phyloP scores from a whole-genome alignment of 2,888 invertebrate genomes.

The Apamea crenata region DNA sequence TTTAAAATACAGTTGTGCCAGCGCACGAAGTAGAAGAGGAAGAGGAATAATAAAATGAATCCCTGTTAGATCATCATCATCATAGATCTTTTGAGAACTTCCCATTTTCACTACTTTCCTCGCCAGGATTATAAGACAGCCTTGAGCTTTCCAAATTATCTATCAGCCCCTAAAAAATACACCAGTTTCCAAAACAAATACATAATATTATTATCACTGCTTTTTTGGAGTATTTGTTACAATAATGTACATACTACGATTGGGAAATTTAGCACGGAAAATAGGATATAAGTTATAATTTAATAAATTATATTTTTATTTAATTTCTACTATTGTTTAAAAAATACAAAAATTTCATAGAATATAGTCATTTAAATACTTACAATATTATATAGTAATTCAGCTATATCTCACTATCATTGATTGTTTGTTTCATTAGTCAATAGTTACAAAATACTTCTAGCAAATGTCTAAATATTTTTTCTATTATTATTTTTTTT shows the following conservation, averaged over 20 bases:
- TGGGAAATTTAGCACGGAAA: slow-evolving; percentile 52
- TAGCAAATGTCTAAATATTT: slow-evolving; percentile 9
- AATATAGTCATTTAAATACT: slow-evolving; percentile 11
- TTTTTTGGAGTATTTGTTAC: slow-evolving; percentile 57
- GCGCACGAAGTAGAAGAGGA: too few relatives aligned
- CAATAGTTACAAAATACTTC: slow-evolving; percentile 28
- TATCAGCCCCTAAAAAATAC: slow-evolving; percentile 47
- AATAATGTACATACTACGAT: slow-evolving; percentile 56
- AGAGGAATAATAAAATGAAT: slow-evolving; percentile 2
- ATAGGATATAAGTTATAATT: not conserved
- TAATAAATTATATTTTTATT: not conserved
- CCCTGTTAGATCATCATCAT: slow-evolving; percentile 4
- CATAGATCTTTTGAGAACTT: not conserved
- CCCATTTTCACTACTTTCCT: not conserved
- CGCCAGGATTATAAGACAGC: not conserved
- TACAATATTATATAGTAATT: slow-evolving; percentile 9
- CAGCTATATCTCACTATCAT: slow-evolving; percentile 17
- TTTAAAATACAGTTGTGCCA: too few relatives aligned
- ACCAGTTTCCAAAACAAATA: slow-evolving; percentile 46
- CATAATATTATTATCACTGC: slow-evolving; percentile 55
- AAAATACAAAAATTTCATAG: slow-evolving; percentile 11
- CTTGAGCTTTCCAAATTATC: not conserved
- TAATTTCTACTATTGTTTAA: slow-evolving; percentile 15
- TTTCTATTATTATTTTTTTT: slow-evolving; percentile 9
- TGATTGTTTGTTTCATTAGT: slow-evolving; percentile 16